Conservation (phyloP, 2,888 invertebrate genomes). For the Hermaeophaga mercurialis region DNA sequence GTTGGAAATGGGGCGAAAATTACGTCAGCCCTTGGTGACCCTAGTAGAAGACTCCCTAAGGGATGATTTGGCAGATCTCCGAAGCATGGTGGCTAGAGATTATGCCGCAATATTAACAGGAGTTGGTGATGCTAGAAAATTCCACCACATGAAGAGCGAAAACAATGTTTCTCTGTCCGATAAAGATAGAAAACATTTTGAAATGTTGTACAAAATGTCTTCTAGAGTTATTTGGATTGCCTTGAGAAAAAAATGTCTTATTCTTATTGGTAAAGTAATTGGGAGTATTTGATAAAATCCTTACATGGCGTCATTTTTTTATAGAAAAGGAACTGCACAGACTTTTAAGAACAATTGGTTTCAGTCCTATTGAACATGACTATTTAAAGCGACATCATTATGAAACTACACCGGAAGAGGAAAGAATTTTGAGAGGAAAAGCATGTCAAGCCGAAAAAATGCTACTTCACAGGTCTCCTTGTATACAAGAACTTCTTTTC, state of each 20-base stretch:
- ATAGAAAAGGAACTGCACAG: slow-evolving; percentile 68
- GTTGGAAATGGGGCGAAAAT: slow-evolving; percentile 60
- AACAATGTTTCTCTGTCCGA: slow-evolving; percentile 66
- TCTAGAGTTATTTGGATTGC: slow-evolving; percentile 70
- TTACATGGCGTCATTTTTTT: slow-evolving; percentile 17
- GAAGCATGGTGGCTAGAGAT: slow-evolving; percentile 66
- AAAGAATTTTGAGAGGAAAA: slow-evolving; percentile 61
- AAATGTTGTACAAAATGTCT: slow-evolving; percentile 64
- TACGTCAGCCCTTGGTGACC: slow-evolving; percentile 61
- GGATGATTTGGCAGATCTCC: slow-evolving; percentile 64
- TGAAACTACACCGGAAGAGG: slow-evolving; percentile 56
- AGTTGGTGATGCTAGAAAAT: slow-evolving; percentile 60
- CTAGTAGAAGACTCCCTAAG: slow-evolving; percentile 59
- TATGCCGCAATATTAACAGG: slow-evolving; percentile 66
- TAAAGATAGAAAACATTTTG: slow-evolving; percentile 66
- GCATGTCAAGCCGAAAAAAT: slow-evolving; percentile 62
- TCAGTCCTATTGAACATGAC: slow-evolving; percentile 62
- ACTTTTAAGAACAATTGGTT: slow-evolving; percentile 65
- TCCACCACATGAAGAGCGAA: slow-evolving; percentile 67
- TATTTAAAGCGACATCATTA: slow-evolving; percentile 54
- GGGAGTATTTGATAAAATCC: no score
- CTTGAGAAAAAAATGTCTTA: slow-evolving; percentile 63
- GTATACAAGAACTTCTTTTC: slow-evolving; percentile 65
- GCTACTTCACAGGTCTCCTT: slow-evolving; percentile 64
- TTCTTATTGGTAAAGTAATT: slow-evolving; percentile 66